Evolutionary conservation across 2,888 invertebrate species (phyloP), one percentile per base, ranked within the genome.

Genomic region (Andrena minutula): DNA sequence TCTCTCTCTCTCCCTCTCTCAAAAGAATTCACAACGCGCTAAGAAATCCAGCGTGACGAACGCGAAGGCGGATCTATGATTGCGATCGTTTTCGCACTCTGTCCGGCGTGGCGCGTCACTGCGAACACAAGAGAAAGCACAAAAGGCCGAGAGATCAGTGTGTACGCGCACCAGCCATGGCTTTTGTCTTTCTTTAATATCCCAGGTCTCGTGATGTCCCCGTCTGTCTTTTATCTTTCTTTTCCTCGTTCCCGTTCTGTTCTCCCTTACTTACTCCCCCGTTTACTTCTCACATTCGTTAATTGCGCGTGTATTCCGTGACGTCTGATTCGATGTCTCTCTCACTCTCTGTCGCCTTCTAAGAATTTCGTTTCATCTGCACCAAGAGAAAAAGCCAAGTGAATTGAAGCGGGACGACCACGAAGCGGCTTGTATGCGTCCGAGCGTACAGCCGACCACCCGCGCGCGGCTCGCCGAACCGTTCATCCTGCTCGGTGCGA

Each of bases 61-160:
- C 73, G 51, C 79, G 71, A 51, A 56, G 64, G 41, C 72, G 72
- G 75, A 51, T 75, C 61, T 81, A 78, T 66, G 35, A 75, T 78
- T 82, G 75, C 79, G 81, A 83, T 60, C 23, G 79, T 80, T 41
- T 41, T 41, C 41, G 41, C 41, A 41, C 41, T 41, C 41, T 85
- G 72, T 47, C 79, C 82, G 83, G 75, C 75, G 75, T 75, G 80
- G 76, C 90, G 90, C 90, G 89, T 93, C 93, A 93, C 93, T 93
- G 93, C 79, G 92, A 87, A 87, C 87, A 85, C 82, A 87, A 81
- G 51, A 86, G 75, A 85, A 84, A 82, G 69, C 88, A 89, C 84
- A 89, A 85, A 84, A 83, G 79, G 83, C 88, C 89, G 87, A 86
- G 88, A 86, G 86, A 85, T 90, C 82, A 90, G 85, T 89, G 77